A percentile compares a stretch with the other conserved stretches of the same genome.
phyloP scores from a whole-genome alignment of 2,113 vertebrate species.

The Nipponia nippon region DNA sequence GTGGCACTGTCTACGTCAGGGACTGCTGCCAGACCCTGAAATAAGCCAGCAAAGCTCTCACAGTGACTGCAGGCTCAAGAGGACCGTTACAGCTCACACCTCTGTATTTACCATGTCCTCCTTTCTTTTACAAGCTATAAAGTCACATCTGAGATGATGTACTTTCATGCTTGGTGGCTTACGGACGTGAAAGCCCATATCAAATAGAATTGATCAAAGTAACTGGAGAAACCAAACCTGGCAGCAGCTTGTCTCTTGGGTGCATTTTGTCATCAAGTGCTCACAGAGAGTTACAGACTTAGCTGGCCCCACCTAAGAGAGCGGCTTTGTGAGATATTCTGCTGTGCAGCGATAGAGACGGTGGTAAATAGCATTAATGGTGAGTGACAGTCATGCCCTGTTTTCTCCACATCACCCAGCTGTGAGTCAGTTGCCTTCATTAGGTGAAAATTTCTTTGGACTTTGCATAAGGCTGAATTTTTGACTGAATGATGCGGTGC shows the following conservation, averaged over 20 bases:
- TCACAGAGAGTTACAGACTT: not conserved
- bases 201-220: slow-evolving; percentile 24
- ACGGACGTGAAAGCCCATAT: not conserved
- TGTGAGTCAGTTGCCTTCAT: not conserved
- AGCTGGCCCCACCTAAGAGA: not conserved
- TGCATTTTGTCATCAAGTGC: slow-evolving; percentile 5
- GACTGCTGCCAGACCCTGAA: not conserved
- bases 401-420: not conserved
- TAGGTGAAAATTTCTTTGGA: not conserved
- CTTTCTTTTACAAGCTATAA: slow-evolving; percentile 13
- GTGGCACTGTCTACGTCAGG: not conserved
- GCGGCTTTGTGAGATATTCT: not conserved
- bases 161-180: not conserved
- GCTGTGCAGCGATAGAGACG: not conserved
- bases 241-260: not conserved
- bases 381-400: slow-evolving; percentile 7
- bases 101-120: not conserved
- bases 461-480: not conserved
- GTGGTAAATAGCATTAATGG: slow-evolving; percentile 36
- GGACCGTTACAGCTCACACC: not conserved
- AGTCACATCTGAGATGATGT: not conserved
- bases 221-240: not conserved
- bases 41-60: not conserved
- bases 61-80: not conserved
- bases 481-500: not conserved